These are phyloP conservation scores for Mus spicilegus DNA, from an alignment of 2,113 vertebrate genomes.

Conservation along the genomic window DNA sequence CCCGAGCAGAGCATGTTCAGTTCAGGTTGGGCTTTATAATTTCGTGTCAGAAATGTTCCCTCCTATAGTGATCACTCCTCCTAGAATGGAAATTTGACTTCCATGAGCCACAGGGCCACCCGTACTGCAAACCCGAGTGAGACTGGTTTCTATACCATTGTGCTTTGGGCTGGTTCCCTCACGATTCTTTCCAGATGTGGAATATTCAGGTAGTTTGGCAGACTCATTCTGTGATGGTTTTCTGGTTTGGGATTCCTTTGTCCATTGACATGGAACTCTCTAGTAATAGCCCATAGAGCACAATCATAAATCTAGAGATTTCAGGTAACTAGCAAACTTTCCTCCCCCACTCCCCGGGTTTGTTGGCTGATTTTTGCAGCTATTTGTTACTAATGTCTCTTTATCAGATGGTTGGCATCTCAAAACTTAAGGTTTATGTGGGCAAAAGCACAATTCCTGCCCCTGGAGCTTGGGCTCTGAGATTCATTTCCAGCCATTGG, in stretches of 20 bases:
- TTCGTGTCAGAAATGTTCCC: conserved; percentile 58
- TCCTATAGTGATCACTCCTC: conserved; percentile 64
- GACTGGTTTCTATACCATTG: conserved; percentile 80
- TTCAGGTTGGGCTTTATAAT: conserved; percentile 29
- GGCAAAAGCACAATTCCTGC: background rate
- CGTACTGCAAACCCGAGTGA: conserved; percentile 74
- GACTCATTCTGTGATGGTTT: conserved; percentile 57
- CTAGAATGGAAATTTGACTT: conserved; percentile 77
- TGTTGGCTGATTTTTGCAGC: background rate
- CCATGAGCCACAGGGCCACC: conserved; percentile 83
- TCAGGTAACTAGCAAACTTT: background rate
- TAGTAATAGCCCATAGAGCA: background rate
- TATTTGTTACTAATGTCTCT: conserved; percentile 13
- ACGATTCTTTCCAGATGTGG: conserved; percentile 86
- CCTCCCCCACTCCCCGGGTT: background rate
- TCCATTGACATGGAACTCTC: conserved; percentile 16
- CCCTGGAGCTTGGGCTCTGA: background rate
- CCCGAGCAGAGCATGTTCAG: background rate
- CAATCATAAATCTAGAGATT: conserved; percentile 37
- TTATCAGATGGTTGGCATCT: conserved; percentile 1
- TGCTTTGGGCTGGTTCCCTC: conserved; percentile 74
- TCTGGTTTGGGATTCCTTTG: conserved; percentile 67
- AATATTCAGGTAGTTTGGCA: conserved; percentile 82
- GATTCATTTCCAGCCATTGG: conserved; percentile 42
- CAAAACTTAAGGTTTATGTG: background rate